Evolutionary conservation across 2,797 vertebrate species (phyloP).

Genomic region (Carcharodon carcharias): DNA sequence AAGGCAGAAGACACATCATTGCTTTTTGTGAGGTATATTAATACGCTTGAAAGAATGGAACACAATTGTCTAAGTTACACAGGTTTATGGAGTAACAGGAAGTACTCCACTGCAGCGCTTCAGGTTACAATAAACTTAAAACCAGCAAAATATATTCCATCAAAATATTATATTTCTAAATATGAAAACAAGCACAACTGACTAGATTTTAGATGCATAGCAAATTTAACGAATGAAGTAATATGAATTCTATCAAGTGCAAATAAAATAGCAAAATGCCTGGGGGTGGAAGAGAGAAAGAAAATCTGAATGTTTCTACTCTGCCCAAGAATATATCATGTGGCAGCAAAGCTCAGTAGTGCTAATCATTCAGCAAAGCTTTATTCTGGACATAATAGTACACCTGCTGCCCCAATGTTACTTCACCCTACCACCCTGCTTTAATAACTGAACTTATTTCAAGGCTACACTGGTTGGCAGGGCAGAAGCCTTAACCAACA

Average conservation of each 20-base stretch:
- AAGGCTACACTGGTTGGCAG: neutral
- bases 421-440: neutral
- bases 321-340: neutral
- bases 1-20: neutral
- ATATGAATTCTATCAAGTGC: neutral
- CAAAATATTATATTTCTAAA: neutral
- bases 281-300: neutral
- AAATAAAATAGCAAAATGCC: constrained; percentile 22
- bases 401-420: neutral
- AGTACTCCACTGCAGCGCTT: neutral
- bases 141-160: neutral
- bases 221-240: neutral
- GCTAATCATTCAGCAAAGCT: neutral
- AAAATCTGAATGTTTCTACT: neutral
- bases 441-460: neutral
- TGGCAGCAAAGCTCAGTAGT: neutral
- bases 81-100: neutral
- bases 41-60: neutral
- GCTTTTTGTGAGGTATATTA: neutral
- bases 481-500: neutral
- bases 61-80: neutral
- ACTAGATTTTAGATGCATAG: neutral
- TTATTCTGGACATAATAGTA: neutral
- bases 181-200: neutral
- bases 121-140: constrained; percentile 3